These are phyloP conservation scores for Portevinia maculata DNA, from an alignment of 2,888 invertebrate genomes.

Conservation along the genomic window DNA sequence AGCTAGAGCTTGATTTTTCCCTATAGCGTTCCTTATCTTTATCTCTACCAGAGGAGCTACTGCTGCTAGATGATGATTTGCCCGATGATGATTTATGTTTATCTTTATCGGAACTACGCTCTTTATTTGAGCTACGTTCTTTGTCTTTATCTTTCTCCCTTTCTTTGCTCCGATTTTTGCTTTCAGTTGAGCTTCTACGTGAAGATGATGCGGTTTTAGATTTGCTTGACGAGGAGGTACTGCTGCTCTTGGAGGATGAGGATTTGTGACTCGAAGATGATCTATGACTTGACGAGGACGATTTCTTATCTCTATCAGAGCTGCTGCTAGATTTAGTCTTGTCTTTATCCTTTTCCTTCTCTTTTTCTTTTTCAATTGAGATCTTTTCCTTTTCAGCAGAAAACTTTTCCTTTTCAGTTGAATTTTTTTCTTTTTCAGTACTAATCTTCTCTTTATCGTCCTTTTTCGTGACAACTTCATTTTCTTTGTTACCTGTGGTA, in stretches of 20 bases:
- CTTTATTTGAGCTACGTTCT: conserved; percentile 79
- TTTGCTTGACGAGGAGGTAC: conserved; percentile 76
- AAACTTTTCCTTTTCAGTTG: conserved; percentile 47
- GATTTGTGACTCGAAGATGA: conserved; percentile 82
- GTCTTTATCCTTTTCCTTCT: conserved; percentile 76
- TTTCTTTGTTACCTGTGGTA: conserved; percentile 53
- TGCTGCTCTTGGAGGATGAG: conserved; percentile 79
- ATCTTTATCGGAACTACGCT: conserved; percentile 80
- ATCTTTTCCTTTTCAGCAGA: conserved; percentile 75
- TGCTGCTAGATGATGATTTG: conserved; percentile 75
- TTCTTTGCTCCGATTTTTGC: conserved; percentile 61
- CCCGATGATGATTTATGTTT: conserved; percentile 78
- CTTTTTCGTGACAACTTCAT: conserved; percentile 79
- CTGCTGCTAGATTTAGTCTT: conserved; percentile 80
- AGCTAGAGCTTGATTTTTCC: conserved; percentile 76
- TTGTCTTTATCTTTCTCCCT: conserved; percentile 73
- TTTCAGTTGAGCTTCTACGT: conserved; percentile 78
- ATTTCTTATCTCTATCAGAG: conserved; percentile 79
- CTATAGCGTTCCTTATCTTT: conserved; percentile 84
- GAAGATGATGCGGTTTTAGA: conserved; percentile 78
- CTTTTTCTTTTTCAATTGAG: conserved; percentile 56
- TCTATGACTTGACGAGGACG: conserved; percentile 81
- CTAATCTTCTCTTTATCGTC: conserved; percentile 78
- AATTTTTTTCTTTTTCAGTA: conserved; percentile 75
- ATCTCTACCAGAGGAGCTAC: conserved; percentile 81